Evolutionary conservation across 2,797 vertebrate species (phyloP).

Genomic region (Micromesistius poutassou): DNA sequence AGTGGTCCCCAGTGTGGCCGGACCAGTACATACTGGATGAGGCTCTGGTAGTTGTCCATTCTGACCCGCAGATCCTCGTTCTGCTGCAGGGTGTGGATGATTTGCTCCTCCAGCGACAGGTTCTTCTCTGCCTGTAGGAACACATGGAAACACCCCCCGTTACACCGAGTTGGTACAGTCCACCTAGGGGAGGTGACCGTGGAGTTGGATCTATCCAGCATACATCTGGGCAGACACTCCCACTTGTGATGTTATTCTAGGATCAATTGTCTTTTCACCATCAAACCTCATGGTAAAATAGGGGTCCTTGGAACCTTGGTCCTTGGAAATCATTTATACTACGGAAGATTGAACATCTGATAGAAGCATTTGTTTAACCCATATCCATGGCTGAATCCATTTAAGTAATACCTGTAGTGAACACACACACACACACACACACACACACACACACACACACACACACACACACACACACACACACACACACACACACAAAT

Average conservation of each 20-base stretch:
- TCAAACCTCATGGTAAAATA: too few species aligned
- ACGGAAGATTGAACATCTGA: too few species aligned
- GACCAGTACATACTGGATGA: constrained; percentile 64
- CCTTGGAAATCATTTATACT: too few species aligned
- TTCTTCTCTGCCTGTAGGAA: constrained; percentile 80
- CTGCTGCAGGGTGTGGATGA: constrained; percentile 80
- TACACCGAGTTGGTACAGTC: background rate
- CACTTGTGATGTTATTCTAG: too few species aligned
- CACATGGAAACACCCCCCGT: background rate
- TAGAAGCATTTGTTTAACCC: too few species aligned
- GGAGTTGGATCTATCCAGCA: too few species aligned
- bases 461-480: constrained; percentile 7
- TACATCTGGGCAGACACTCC: too few species aligned
- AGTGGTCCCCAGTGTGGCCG: background rate
- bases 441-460: background rate
- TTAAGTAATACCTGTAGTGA: too few species aligned
- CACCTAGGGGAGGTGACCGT: background rate
- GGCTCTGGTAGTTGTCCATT: constrained; percentile 74
- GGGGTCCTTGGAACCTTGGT: too few species aligned
- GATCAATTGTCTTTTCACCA: too few species aligned
- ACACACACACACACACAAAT: constrained; percentile 7
- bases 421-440: constrained; percentile 7
- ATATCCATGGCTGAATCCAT: too few species aligned
- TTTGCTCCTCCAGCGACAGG: constrained; percentile 80
- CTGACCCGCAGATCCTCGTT: constrained; percentile 85